Conservation (phyloP, 2,113 vertebrate species). For the Ptilorrhoa leucosticta region DNA sequence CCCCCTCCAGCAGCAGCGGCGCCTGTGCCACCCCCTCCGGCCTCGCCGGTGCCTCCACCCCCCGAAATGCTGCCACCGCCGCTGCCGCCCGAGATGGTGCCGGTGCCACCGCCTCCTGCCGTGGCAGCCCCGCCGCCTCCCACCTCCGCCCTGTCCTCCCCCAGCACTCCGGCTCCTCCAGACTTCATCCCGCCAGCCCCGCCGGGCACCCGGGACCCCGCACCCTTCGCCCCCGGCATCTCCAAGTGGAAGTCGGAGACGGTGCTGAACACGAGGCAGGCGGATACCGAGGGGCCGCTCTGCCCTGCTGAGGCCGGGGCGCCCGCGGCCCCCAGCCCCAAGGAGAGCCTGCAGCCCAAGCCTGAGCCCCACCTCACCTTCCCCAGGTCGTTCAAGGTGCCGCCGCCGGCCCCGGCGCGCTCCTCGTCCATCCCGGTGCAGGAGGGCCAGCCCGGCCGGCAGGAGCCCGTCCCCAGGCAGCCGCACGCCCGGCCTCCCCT, state of each 20-base stretch:
- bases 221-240: not conserved
- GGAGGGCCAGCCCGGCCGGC: not conserved
- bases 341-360: slow-evolving; percentile 20
- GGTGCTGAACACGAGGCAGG: slow-evolving; percentile 57
- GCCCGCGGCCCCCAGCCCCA: slow-evolving; percentile 37
- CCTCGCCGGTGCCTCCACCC: not conserved
- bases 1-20: slow-evolving; percentile 65
- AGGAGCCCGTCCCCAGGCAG: slow-evolving; percentile 9
- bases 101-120: slow-evolving; percentile 69
- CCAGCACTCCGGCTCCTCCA: slow-evolving; percentile 60
- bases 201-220: not conserved
- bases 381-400: slow-evolving; percentile 73
- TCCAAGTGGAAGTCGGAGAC: slow-evolving; percentile 74
- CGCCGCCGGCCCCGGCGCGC: slow-evolving; percentile 70
- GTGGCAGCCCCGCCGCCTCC: slow-evolving; percentile 1
- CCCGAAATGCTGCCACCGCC: not conserved
- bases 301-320: not conserved
- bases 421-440: slow-evolving; percentile 70
- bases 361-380: slow-evolving; percentile 68
- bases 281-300: slow-evolving; percentile 34
- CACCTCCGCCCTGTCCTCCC: slow-evolving; percentile 46
- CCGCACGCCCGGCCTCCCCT: slow-evolving; percentile 36
- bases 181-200: slow-evolving; percentile 59
- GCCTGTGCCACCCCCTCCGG: slow-evolving; percentile 37
- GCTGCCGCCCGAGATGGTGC: not conserved